A percentile compares a stretch with the other conserved stretches of the same genome.
These are phyloP conservation scores for Morelia viridis DNA, from an alignment of 2,797 vertebrate genomes.

Conservation along the genomic window DNA sequence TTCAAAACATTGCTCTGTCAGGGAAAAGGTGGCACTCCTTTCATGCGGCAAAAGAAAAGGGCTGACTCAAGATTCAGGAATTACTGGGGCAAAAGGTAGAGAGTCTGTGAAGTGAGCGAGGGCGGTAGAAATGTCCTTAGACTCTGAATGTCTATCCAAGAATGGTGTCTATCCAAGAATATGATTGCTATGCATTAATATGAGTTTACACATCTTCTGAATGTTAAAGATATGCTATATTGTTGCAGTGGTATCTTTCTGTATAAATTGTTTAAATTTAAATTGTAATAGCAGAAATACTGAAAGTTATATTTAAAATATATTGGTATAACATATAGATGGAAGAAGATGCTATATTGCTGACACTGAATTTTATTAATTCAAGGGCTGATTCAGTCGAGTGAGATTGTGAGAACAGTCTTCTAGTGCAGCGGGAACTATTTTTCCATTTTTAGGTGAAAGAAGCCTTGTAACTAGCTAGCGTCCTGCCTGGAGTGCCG, in stretches of 20 bases:
- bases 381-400: conserved; percentile 34
- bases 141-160: neutral
- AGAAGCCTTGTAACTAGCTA: neutral
- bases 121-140: neutral
- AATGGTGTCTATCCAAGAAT: neutral
- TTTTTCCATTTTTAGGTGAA: neutral
- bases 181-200: conserved; percentile 34
- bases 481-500: neutral
- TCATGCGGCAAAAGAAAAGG: neutral
- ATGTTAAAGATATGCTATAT: conserved; percentile 39
- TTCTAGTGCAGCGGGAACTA: neutral
- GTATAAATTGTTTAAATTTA: conserved; percentile 32
- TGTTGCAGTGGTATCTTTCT: conserved; percentile 50
- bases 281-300: conserved; percentile 62
- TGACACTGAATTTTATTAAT: conserved; percentile 54
- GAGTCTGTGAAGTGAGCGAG: neutral
- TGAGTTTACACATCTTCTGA: conserved; percentile 39
- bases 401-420: neutral
- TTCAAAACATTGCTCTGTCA: neutral
- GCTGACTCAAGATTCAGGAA: neutral
- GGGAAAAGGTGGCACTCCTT: neutral
- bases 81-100: neutral
- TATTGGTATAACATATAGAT: conserved; percentile 52
- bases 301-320: conserved; percentile 51
- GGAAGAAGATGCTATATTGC: conserved; percentile 52